These are phyloP conservation scores for Lepilemur ruficaudatus DNA, from an alignment of 2,797 vertebrate species.

Conservation along the genomic window DNA sequence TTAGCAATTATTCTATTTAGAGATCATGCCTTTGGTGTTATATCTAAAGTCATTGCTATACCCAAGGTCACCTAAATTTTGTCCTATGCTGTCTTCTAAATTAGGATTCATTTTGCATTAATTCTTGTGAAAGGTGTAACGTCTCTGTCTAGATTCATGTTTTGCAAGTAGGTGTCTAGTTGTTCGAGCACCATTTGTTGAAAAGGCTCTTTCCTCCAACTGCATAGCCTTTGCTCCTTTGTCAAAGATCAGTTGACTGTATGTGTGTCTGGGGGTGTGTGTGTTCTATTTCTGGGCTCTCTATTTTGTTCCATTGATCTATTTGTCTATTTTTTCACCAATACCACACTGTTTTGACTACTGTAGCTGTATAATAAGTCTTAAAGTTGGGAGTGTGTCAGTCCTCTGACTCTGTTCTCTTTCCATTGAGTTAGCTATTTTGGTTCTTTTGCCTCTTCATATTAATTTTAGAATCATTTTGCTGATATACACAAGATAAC, in stretches of 20 bases:
- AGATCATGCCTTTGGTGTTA: neutral
- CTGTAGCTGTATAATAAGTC: neutral
- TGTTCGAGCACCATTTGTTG: neutral
- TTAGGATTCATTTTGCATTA: neutral
- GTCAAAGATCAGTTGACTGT: neutral
- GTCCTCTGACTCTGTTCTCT: neutral
- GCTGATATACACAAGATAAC: neutral
- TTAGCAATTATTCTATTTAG: neutral
- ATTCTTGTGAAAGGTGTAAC: neutral
- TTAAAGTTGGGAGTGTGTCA: neutral
- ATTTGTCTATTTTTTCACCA: neutral
- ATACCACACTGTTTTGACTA: neutral
- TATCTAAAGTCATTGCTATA: neutral
- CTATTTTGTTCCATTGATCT: neutral
- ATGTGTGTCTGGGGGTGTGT: neutral
- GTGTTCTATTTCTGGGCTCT: neutral
- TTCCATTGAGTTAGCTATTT: neutral
- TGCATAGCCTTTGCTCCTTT: neutral
- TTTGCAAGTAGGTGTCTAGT: neutral
- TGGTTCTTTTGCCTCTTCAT: neutral
- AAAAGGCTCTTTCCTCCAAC: neutral
- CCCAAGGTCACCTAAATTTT: neutral
- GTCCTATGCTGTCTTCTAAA: neutral
- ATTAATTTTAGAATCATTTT: neutral
- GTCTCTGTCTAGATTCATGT: neutral